phyloP scores from a whole-genome alignment of 2,888 invertebrate species.

The Alitta virens region DNA sequence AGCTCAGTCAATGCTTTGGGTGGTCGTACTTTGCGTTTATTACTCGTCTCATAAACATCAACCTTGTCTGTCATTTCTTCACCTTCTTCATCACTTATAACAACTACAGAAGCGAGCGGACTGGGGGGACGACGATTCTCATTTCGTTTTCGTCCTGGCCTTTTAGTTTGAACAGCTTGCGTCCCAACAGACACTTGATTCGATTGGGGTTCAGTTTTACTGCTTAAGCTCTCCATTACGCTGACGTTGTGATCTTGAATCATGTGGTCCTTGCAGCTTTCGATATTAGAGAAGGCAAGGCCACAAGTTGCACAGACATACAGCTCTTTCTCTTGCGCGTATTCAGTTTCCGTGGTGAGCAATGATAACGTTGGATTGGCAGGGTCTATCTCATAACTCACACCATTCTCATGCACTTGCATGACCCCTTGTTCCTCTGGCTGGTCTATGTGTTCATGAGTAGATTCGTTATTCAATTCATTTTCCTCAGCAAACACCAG shows the following conservation, averaged over 20 bases:
- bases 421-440: too few relatives aligned
- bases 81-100: not conserved
- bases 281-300: slow-evolving; percentile 48
- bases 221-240: not conserved
- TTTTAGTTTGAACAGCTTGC: slow-evolving; percentile 33
- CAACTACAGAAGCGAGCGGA: not conserved
- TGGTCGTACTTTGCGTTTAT: slow-evolving; percentile 15
- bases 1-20: slow-evolving; percentile 10
- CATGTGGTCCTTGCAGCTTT: slow-evolving; percentile 54
- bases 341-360: not conserved
- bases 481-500: not conserved
- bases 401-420: too few relatives aligned
- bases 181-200: slow-evolving; percentile 42
- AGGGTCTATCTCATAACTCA: too few relatives aligned
- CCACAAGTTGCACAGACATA: slow-evolving; percentile 56
- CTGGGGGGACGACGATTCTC: not conserved
- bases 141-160: slow-evolving; percentile 36
- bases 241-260: slow-evolving; percentile 36
- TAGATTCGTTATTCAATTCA: not conserved
- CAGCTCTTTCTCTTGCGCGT: slow-evolving; percentile 32
- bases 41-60: not conserved
- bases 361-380: too few relatives aligned
- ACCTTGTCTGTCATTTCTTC: not conserved
- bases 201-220: not conserved
- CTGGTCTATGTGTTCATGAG: not conserved